phyloP scores from a whole-genome alignment of 2,888 invertebrate genomes.

The Pterobdella sp. region DNA sequence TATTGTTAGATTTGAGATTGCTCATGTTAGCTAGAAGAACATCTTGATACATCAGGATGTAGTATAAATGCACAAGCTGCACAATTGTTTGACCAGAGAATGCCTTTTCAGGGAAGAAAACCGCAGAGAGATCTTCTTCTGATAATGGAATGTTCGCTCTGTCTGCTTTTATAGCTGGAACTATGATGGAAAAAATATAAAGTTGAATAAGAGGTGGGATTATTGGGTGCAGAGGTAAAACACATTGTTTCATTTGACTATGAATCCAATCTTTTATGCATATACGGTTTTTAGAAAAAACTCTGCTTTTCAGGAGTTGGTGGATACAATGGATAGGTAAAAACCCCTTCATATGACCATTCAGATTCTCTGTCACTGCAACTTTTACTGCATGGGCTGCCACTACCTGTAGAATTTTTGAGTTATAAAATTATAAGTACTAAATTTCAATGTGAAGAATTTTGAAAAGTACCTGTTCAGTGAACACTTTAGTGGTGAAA shows the following conservation, averaged over 20 bases:
- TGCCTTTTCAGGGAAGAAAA: conserved; percentile 39
- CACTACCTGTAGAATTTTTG: conserved; percentile 54
- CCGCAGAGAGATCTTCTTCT: conserved; percentile 71
- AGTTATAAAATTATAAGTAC: neutral
- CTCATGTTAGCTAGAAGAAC: conserved; percentile 60
- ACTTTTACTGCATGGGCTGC: conserved; percentile 91
- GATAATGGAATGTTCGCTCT: conserved; percentile 82
- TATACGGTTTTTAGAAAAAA: conserved; percentile 90
- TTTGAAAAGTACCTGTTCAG: conserved; percentile 65
- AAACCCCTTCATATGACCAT: conserved; percentile 79
- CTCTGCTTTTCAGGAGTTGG: conserved; percentile 81
- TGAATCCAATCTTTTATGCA: conserved; percentile 91
- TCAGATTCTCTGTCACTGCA: conserved; percentile 80
- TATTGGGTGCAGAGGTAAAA: conserved; percentile 83
- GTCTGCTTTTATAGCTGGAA: conserved; percentile 53
- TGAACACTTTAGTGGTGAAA: conserved; percentile 91
- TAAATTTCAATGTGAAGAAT: neutral
- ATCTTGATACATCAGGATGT: conserved; percentile 83
- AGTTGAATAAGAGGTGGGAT: conserved; percentile 86
- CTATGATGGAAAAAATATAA: conserved; percentile 80
- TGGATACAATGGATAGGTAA: conserved; percentile 92
- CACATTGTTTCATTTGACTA: conserved; percentile 77
- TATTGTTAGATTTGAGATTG: conserved; percentile 31
- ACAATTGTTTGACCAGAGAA: conserved; percentile 51
- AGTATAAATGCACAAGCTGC: conserved; percentile 80